Conservation (phyloP, 2,113 vertebrate genomes). For the Gobio gobio region DNA sequence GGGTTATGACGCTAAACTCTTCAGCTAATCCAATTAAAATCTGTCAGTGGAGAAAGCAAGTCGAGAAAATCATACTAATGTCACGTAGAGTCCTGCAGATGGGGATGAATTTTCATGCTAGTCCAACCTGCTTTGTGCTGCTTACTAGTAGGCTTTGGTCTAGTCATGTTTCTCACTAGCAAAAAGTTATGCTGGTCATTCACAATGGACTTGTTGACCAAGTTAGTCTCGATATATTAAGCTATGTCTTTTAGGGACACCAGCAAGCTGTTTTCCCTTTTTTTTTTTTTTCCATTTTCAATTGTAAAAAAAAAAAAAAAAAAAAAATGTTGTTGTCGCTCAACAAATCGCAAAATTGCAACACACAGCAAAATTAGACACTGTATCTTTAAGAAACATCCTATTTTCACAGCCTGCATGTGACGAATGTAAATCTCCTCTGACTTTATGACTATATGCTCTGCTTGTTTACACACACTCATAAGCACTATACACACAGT, state of each 20-base stretch:
- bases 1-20: slow-evolving; percentile 22
- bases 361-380: not conserved
- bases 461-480: not conserved
- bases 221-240: no score
- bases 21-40: slow-evolving; percentile 27
- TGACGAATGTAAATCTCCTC: not conserved
- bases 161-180: no score
- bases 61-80: not conserved
- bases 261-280: no score
- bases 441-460: not conserved
- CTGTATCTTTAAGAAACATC: not conserved
- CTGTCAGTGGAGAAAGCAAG: not conserved
- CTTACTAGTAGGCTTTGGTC: not conserved
- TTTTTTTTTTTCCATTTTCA: no score
- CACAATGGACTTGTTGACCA: no score
- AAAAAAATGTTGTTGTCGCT: not conserved
- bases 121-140: not conserved
- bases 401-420: not conserved
- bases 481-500: not conserved
- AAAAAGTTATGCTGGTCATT: no score
- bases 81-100: not conserved
- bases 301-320: not conserved
- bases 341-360: not conserved
- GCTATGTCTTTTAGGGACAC: no score
- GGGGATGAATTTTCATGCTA: not conserved